Conservation (phyloP, 2,888 invertebrate genomes). For the Amphipoea oculea region DNA sequence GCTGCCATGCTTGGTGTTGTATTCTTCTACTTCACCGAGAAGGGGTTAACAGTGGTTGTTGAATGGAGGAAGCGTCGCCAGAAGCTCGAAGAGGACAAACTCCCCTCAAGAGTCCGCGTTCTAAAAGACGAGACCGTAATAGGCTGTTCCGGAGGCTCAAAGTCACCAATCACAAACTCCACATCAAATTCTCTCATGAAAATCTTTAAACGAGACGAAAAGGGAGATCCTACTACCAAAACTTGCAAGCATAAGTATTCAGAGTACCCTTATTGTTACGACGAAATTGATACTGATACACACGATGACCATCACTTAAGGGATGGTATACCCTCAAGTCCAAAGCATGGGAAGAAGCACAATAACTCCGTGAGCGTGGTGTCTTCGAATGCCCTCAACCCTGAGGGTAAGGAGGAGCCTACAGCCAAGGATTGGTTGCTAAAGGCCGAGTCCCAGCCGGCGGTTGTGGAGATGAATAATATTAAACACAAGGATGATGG, state of each 20-base stretch:
- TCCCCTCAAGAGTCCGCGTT: slow-evolving; percentile 93
- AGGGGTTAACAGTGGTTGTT: slow-evolving; percentile 94
- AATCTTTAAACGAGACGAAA: slow-evolving; percentile 85
- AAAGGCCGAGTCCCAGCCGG: slow-evolving; percentile 79
- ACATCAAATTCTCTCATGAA: slow-evolving; percentile 85
- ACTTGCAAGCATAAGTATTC: slow-evolving; percentile 97
- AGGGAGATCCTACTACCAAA: slow-evolving; percentile 90
- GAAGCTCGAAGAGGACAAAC: slow-evolving; percentile 91
- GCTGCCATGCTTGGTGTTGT: slow-evolving; percentile 95
- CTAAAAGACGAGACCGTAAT: slow-evolving; percentile 92
- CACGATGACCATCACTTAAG: slow-evolving; percentile 91
- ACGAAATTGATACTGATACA: slow-evolving; percentile 94
- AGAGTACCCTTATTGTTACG: slow-evolving; percentile 97
- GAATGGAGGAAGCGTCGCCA: slow-evolving; percentile 95
- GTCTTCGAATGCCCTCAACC: slow-evolving; percentile 84
- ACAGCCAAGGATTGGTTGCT: slow-evolving; percentile 86
- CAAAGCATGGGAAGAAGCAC: slow-evolving; percentile 83
- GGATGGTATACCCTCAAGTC: slow-evolving; percentile 85
- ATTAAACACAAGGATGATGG: slow-evolving; percentile 87
- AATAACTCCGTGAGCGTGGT: slow-evolving; percentile 88
- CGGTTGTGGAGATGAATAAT: slow-evolving; percentile 87
- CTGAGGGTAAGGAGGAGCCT: slow-evolving; percentile 84
- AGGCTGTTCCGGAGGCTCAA: slow-evolving; percentile 81
- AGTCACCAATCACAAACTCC: slow-evolving; percentile 84
- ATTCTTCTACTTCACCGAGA: slow-evolving; percentile 97